These are phyloP conservation scores for Dicyrtoma fusca DNA, from an alignment of 2,888 invertebrate species.

Conservation along the genomic window DNA sequence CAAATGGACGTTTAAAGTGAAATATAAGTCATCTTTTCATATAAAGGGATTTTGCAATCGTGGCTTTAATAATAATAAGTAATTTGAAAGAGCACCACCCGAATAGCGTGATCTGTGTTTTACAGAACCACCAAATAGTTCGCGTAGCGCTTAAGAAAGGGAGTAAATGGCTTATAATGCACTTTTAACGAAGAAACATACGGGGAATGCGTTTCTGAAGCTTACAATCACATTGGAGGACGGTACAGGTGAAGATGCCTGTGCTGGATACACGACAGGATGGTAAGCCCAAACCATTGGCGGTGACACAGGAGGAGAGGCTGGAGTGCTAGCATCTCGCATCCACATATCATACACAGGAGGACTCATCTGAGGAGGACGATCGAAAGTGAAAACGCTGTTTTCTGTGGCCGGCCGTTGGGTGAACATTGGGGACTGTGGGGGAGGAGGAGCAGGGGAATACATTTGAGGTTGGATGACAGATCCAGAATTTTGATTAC, in stretches of 20 bases:
- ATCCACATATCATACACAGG: conserved; percentile 51
- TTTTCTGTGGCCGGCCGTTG: conserved; percentile 23
- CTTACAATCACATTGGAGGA: conserved; percentile 38
- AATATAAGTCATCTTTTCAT: too few relatives aligned
- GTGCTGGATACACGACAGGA: conserved; percentile 50
- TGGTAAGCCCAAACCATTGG: conserved; percentile 53
- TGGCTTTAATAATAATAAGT: too few relatives aligned
- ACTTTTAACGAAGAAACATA: neutral
- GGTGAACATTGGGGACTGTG: conserved; percentile 40
- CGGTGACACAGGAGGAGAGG: conserved; percentile 49
- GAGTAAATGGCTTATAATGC: too few relatives aligned
- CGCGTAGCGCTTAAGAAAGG: too few relatives aligned
- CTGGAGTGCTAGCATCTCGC: conserved; percentile 40
- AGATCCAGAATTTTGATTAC: too few relatives aligned
- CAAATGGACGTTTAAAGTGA: too few relatives aligned
- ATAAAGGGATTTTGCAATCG: too few relatives aligned
- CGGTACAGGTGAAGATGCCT: conserved; percentile 39
- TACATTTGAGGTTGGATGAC: conserved; percentile 6
- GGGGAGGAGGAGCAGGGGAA: conserved; percentile 23
- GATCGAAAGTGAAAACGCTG: conserved; percentile 37
- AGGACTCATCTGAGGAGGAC: conserved; percentile 19
- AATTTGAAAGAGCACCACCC: too few relatives aligned
- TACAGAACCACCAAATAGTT: conserved; percentile 35
- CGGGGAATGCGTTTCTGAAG: too few relatives aligned
- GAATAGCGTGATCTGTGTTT: neutral